Base-by-base conservation (phyloP, 37 sponge, comb jelly and placozoan species). In the Agelas oroides region DNA sequence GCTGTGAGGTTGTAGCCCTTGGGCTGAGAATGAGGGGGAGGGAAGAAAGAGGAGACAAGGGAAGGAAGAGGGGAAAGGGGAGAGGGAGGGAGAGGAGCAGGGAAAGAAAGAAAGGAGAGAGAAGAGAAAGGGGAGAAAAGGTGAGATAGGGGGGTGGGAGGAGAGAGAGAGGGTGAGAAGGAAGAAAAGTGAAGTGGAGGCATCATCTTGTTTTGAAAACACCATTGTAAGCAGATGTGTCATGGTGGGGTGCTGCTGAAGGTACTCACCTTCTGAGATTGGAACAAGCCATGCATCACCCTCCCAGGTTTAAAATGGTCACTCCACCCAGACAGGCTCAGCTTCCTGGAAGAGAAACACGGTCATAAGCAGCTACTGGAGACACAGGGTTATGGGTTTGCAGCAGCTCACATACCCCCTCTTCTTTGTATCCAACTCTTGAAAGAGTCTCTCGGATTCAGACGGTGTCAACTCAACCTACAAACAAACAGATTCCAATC, bases 371-470 rank as follows among this genome's bases (percentile, higher is more conserved):
- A 46, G 46, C 8, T 3, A 46, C 46, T 8, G 3, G 46, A 8
- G 46, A 46, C 46, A n/a, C n/a, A n/a, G 46, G 3, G 46, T 8
- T 12, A 46, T 46, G 46, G 46, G 46, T 46, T 46, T 8, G 8
- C 46, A 46, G 46, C 46, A 12, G 46, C 46, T 46, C 67, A 74
- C 75, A 38, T 69, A 90, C 91, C 81, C 74, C 14, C 40, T 41
- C 1, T 35, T 40, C n/a, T 82, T 56, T 14, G 27, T 33, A 70
- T 92, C 92, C 24, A 92, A 37, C 59, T 79, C 75, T 23, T 46
- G 62, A 31, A 75, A 92, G 32, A 92, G 23, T 30, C 54, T 34
- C 68, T 84, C 73, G 11, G 69, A 16, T 36, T 82, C 75, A 33
- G 64, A n/a, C 40, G 56, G 78, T 36, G 66, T 31, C 36, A 80